A percentile compares a stretch with the other conserved stretches of the same genome.
These are phyloP conservation scores for Cebidichthys violaceus DNA, from an alignment of 2,113 vertebrate species.

Conservation along the genomic window DNA sequence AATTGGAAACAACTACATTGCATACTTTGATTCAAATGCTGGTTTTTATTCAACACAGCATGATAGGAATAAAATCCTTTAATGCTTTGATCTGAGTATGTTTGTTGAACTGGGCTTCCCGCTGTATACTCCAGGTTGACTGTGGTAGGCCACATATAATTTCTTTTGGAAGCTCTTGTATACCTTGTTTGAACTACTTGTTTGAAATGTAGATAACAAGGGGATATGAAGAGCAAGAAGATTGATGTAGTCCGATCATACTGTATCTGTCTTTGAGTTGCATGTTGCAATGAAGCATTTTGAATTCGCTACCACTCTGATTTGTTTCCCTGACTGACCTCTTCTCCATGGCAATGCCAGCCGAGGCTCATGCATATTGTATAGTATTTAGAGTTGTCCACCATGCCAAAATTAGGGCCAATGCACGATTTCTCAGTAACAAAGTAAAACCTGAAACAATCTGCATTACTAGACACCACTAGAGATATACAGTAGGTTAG, in stretches of 20 bases:
- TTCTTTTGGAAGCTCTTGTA: slow-evolving; percentile 30
- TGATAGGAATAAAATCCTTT: slow-evolving; percentile 39
- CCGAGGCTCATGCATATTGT: neutral
- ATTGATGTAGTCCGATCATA: neutral
- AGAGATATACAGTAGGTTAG: neutral
- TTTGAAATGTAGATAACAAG: neutral
- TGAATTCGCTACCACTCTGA: neutral
- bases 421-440: neutral
- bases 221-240: slow-evolving; percentile 1
- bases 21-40: slow-evolving; percentile 57
- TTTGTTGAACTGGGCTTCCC: slow-evolving; percentile 42
- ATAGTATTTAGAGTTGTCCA: neutral
- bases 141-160: slow-evolving; percentile 36
- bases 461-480: neutral
- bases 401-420: neutral
- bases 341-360: neutral
- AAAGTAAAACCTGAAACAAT: neutral
- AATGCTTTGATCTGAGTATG: slow-evolving; percentile 56
- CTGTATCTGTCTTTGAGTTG: neutral
- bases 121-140: slow-evolving; percentile 11
- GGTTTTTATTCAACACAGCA: slow-evolving; percentile 54
- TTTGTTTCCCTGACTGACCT: neutral
- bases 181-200: slow-evolving; percentile 37
- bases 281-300: neutral
- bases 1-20: slow-evolving; percentile 42